A percentile compares a stretch with the other conserved stretches of the same genome.
Conservation (phyloP, 2,888 invertebrate species). For the Dicyrtomina minuta region DNA sequence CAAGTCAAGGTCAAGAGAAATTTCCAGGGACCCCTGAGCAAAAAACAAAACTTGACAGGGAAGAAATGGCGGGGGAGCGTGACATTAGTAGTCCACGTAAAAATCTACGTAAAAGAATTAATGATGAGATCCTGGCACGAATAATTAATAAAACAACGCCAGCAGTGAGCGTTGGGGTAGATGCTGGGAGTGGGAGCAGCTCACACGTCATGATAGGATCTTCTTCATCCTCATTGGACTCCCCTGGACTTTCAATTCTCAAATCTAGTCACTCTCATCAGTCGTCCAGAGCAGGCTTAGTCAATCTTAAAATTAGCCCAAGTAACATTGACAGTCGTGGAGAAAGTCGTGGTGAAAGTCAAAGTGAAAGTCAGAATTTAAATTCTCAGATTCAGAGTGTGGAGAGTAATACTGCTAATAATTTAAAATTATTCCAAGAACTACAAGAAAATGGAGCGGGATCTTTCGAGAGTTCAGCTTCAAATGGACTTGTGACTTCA, state of each 20-base stretch:
- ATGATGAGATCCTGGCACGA: slow-evolving; percentile 23
- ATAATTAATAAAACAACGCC: slow-evolving; percentile 4
- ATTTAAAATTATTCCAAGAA: not conserved
- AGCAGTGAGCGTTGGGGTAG: not conserved
- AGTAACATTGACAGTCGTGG: no score
- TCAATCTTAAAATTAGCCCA: no score
- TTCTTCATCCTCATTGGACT: no score
- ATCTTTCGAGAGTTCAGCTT: not conserved
- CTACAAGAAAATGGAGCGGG: not conserved
- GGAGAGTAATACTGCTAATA: no score
- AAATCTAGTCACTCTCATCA: no score
- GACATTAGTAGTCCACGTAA: not conserved
- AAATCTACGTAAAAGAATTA: slow-evolving; percentile 18
- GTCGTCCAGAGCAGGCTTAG: no score
- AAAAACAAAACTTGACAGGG: not conserved
- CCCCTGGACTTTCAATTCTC: no score
- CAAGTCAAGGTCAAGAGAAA: slow-evolving; percentile 2
- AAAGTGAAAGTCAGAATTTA: no score
- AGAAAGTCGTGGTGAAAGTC: no score
- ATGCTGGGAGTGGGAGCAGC: not conserved
- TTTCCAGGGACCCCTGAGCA: no score
- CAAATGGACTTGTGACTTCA: not conserved
- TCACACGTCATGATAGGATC: no score
- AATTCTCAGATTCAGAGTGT: no score
- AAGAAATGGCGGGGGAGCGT: not conserved